Evolutionary conservation across 2,113 vertebrate genomes (phyloP), one percentile per base, ranked within the genome.

Genomic region (Neodontobutis hainanensis): DNA sequence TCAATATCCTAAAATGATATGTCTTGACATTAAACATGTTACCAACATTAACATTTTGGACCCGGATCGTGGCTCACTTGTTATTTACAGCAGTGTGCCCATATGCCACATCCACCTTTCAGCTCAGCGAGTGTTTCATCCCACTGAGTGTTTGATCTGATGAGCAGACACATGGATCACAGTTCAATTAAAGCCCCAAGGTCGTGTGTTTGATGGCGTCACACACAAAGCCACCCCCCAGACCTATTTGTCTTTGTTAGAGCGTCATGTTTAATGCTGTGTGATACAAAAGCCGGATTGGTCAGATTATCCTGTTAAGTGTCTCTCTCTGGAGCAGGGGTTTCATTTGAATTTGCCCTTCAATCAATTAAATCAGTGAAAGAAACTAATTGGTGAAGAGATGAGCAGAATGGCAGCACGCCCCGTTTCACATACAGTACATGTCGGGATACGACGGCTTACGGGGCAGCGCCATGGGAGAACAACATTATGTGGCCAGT

Each of bases 171-270:
- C 79, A 79, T 75, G 81, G 78, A 85, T 88, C 86, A 78, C 86
- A 57, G 82, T 82, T 87, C 88, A 88, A 83, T 87, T 82, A 82
- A 61, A 83, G 83, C 70, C 85, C 84, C 85, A 89, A 89, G 91
- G 92, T 92, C 86, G 61, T 19, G 14, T 58, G 8, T 83, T 79
- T 72, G 79, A 82, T 69, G 75, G 81, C 70, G 78, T 80, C 82
- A 73, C 70, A 19, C 72, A 65, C 61, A 77, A 84, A 79, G 68
- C 69, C 57, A 56, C 70, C 70, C 57, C 69, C 53, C 11, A 69
- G 77, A 83, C 85, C 89, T 68, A 89, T 92, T 90, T 75, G 77
- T 92, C 91, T 92, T 91, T 85, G 83, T 91, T 92, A 91, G 86
- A 14, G 69, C 65, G 75, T 75, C 68, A 16, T 73, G 86, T 78